These are phyloP conservation scores for Neolamprologus modestus DNA, from an alignment of 2,113 vertebrate genomes.

Conservation along the genomic window DNA sequence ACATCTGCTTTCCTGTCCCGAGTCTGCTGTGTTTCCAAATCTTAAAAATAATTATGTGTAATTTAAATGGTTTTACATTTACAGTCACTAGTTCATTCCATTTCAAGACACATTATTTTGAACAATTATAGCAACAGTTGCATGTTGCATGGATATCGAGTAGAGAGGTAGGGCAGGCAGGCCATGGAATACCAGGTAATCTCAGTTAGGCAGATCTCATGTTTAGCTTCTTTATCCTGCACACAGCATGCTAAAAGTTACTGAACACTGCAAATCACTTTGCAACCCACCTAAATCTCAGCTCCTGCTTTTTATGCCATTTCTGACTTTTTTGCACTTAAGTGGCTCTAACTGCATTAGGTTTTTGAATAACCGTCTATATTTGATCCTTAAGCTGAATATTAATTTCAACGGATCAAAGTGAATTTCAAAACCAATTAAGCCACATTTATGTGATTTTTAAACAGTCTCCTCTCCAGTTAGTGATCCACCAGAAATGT, in stretches of 20 bases:
- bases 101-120: background rate
- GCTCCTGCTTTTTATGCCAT: background rate
- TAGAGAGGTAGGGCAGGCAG: background rate
- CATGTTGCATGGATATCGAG: background rate
- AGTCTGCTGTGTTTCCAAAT: background rate
- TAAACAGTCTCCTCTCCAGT: background rate
- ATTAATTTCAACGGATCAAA: background rate
- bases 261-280: background rate
- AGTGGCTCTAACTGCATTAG: background rate
- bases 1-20: conserved; percentile 11
- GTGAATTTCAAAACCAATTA: background rate
- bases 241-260: background rate
- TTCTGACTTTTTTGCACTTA: background rate
- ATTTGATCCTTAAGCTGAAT: background rate
- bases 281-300: background rate
- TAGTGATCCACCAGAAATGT: background rate
- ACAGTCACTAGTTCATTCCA: background rate
- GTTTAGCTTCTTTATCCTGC: background rate
- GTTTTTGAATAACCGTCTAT: background rate
- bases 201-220: background rate
- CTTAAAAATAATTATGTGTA: background rate
- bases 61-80: background rate
- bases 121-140: background rate
- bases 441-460: background rate
- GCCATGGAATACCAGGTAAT: background rate